Conservation (phyloP, 1,140 invertebrate species). For the Mesaphorura yosii region DNA sequence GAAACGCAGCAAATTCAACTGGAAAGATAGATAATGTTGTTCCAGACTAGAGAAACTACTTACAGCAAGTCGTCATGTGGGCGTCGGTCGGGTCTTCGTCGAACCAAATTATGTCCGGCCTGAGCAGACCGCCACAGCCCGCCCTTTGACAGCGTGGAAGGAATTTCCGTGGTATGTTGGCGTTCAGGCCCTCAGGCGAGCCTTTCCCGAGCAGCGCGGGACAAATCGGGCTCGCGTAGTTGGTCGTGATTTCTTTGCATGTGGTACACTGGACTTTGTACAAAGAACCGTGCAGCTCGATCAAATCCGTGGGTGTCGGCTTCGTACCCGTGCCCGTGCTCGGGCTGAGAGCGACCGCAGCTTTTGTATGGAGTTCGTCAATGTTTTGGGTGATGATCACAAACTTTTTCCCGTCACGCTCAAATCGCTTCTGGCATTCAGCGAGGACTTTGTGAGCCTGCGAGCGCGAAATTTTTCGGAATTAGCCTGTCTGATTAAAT, state of each 20-base stretch:
- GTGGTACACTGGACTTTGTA: constrained; percentile 67
- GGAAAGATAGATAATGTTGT: too few species aligned
- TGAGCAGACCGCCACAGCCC: constrained; percentile 55
- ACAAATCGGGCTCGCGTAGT: constrained; percentile 70
- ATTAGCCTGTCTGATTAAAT: not conserved
- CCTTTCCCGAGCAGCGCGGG: constrained; percentile 48
- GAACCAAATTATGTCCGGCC: constrained; percentile 84
- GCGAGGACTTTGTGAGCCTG: constrained; percentile 72
- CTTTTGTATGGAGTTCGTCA: constrained; percentile 70
- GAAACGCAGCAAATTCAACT: not conserved
- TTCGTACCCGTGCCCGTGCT: too few species aligned
- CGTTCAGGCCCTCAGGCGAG: constrained; percentile 34
- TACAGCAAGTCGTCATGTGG: constrained; percentile 52
- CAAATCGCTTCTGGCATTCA: constrained; percentile 53
- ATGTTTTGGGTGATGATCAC: constrained; percentile 85
- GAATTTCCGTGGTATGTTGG: constrained; percentile 49
- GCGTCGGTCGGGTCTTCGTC: constrained; percentile 60
- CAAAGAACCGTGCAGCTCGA: constrained; percentile 77
- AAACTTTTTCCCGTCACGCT: constrained; percentile 47
- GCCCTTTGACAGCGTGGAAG: constrained; percentile 54
- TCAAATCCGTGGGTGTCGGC: constrained; percentile 59
- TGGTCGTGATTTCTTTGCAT: constrained; percentile 56
- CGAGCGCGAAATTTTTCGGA: constrained; percentile 9
- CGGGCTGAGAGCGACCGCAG: too few species aligned
- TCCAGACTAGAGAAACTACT: constrained; percentile 26